phyloP scores from a whole-genome alignment of 2,888 invertebrate species.

The Andrena flavipes region DNA sequence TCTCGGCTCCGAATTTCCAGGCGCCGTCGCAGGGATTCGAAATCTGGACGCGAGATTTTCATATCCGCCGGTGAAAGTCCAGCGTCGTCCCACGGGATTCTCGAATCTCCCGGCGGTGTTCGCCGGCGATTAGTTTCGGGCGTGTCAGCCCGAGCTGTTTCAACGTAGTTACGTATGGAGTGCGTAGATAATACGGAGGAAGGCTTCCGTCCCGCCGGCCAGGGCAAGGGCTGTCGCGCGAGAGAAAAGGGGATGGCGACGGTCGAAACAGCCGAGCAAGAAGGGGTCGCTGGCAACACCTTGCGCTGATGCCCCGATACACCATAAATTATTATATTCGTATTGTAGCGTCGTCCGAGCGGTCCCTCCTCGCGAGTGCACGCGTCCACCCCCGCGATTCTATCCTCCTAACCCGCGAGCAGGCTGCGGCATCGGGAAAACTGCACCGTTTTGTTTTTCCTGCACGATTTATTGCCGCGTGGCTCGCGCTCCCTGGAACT shows the following conservation, averaged over 20 bases:
- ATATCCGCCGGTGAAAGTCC: conserved; percentile 17
- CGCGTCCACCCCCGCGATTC: conserved; percentile 22
- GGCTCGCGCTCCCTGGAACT: conserved; percentile 63
- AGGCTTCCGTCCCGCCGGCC: conserved; percentile 30
- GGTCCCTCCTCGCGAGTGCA: conserved; percentile 3
- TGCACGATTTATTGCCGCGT: conserved; percentile 75
- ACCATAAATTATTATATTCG: conserved; percentile 80
- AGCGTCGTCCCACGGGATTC: neutral
- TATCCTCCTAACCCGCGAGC: conserved; percentile 29
- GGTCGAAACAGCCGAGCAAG: conserved; percentile 56
- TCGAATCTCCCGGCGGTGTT: conserved; percentile 1
- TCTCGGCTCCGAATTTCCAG: neutral
- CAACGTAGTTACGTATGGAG: conserved; percentile 65
- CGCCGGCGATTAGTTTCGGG: conserved; percentile 63
- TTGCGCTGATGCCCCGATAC: conserved; percentile 80
- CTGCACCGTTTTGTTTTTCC: conserved; percentile 72
- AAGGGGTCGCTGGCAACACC: conserved; percentile 75
- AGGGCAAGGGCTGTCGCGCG: conserved; percentile 11
- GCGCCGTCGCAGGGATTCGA: conserved; percentile 7
- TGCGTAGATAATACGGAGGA: conserved; percentile 75
- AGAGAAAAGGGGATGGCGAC: conserved; percentile 25
- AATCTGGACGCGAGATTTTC: conserved; percentile 39
- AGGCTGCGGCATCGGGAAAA: conserved; percentile 52
- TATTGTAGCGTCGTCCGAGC: conserved; percentile 60
- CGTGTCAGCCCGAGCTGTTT: conserved; percentile 74